phyloP scores from a whole-genome alignment of 1,140 invertebrate genomes.

The Aphaenogaster rudis region DNA sequence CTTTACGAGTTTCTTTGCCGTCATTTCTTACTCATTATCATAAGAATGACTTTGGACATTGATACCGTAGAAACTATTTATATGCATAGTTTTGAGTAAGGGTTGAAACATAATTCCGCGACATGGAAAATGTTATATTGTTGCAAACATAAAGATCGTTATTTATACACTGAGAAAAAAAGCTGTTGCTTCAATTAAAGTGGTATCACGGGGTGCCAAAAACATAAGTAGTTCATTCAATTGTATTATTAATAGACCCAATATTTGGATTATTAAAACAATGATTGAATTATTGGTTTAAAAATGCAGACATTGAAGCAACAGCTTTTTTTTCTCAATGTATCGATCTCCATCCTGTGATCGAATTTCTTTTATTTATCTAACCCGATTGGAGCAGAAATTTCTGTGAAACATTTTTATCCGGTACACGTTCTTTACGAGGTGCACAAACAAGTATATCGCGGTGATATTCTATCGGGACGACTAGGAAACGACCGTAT shows the following conservation, averaged over 20 bases:
- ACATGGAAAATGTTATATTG: neutral
- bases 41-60: neutral
- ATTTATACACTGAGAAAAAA: neutral
- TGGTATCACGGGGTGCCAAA: no score
- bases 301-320: no score
- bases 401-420: neutral
- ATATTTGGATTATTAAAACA: no score
- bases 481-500: slow-evolving; percentile 33
- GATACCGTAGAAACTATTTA: neutral
- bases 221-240: no score
- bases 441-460: neutral
- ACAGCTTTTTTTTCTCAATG: no score
- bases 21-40: neutral
- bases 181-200: no score
- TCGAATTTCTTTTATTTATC: neutral
- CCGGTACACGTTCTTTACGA: neutral
- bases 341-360: neutral
- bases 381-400: neutral
- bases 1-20: neutral
- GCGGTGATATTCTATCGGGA: slow-evolving; percentile 11
- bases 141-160: neutral
- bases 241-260: no score
- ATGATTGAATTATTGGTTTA: no score
- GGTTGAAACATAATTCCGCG: neutral
- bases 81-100: neutral